phyloP scores from a whole-genome alignment of 2,888 invertebrate genomes.

The Bellardia bayeri region DNA sequence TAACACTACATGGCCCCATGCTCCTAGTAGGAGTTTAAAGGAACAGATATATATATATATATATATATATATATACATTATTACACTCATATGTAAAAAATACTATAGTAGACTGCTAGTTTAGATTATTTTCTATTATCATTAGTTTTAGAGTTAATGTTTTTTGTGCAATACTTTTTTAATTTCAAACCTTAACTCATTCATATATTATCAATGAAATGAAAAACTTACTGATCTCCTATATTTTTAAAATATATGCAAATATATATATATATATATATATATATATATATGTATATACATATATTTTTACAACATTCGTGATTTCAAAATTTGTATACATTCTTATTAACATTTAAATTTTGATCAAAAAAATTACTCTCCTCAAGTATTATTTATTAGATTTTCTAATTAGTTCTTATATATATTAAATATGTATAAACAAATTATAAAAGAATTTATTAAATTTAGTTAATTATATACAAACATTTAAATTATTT shows the following conservation, averaged over 20 bases:
- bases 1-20: conserved; percentile 44
- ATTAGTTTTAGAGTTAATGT: conserved; percentile 11
- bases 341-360: conserved; percentile 30
- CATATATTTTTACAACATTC: conserved; percentile 42
- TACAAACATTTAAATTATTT: conserved; percentile 1
- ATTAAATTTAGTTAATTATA: conserved; percentile 39
- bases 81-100: conserved; percentile 34
- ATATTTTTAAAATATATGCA: conserved; percentile 72
- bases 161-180: conserved; percentile 73
- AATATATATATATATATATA: conserved; percentile 10
- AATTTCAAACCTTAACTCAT: conserved; percentile 25
- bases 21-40: too few species aligned
- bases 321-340: conserved; percentile 39
- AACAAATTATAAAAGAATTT: conserved; percentile 29
- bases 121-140: conserved; percentile 43
- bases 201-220: conserved; percentile 74
- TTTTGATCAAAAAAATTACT: conserved; percentile 36
- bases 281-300: neutral
- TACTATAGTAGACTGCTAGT: conserved; percentile 66
- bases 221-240: conserved; percentile 81
- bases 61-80: too few species aligned
- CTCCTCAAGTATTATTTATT: conserved; percentile 64
- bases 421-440: conserved; percentile 4
- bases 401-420: conserved; percentile 38
- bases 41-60: too few species aligned